phyloP scores from a whole-genome alignment of 2,797 vertebrate species.

The Smutsia temminckii region DNA sequence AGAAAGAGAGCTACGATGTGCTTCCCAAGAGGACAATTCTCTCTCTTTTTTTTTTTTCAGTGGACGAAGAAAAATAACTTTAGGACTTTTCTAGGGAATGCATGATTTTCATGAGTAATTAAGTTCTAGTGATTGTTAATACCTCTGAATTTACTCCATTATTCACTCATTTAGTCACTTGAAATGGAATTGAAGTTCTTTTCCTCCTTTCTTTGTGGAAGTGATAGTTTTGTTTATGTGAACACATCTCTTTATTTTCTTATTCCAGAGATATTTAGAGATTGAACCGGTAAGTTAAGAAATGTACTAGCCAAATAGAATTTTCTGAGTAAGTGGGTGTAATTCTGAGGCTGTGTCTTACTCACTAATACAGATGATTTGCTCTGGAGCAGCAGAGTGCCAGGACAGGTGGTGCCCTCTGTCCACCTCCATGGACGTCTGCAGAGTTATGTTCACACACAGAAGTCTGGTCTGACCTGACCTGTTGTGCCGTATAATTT shows the following conservation, averaged over 20 bases:
- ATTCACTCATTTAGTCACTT: background rate
- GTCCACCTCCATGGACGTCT: rapidly evolving
- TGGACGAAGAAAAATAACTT: background rate
- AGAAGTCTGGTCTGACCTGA: background rate
- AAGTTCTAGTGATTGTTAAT: background rate
- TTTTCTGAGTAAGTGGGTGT: background rate
- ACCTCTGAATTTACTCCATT: background rate
- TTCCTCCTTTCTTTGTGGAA: background rate
- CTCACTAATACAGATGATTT: no score
- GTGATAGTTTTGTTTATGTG: background rate
- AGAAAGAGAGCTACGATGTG: background rate
- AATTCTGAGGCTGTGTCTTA: rapidly evolving
- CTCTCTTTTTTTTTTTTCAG: no score
- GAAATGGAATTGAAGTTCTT: background rate
- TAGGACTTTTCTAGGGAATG: background rate
- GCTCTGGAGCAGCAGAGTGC: rapidly evolving
- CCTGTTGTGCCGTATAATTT: background rate
- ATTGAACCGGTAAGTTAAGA: background rate
- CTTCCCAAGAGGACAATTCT: background rate
- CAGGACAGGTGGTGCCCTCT: rapidly evolving
- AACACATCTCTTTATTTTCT: background rate
- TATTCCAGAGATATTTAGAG: background rate
- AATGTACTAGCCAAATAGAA: rapidly evolving
- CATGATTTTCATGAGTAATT: background rate
- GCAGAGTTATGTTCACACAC: rapidly evolving